Evolutionary conservation across 2,888 invertebrate genomes (phyloP).

Genomic region (Temnothorax ravouxi): DNA sequence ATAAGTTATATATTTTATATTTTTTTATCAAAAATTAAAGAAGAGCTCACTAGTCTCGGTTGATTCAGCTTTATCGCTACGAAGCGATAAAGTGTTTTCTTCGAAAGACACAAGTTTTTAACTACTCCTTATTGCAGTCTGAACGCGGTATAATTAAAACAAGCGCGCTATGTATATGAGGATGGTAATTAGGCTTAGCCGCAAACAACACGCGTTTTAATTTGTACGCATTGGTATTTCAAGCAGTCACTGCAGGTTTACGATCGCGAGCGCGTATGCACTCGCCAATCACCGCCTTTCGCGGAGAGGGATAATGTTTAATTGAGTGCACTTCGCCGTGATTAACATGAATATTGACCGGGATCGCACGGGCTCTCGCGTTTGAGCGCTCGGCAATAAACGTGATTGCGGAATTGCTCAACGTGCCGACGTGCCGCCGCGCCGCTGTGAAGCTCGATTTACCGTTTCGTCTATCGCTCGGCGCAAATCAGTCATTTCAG

Average conservation of each 20-base stretch:
- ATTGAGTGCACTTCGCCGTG: slow-evolving; percentile 72
- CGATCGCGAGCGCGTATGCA: slow-evolving; percentile 54
- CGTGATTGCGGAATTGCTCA: slow-evolving; percentile 80
- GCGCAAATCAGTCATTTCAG: background rate
- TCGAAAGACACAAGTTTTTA: background rate
- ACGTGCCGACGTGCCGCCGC: slow-evolving; percentile 60
- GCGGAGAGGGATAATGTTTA: slow-evolving; percentile 70
- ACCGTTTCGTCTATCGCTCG: slow-evolving; percentile 18
- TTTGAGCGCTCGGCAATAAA: slow-evolving; percentile 74
- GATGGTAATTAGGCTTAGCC: slow-evolving; percentile 57
- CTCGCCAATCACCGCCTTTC: slow-evolving; percentile 37
- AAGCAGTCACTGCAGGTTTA: slow-evolving; percentile 45
- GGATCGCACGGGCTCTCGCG: slow-evolving; percentile 66
- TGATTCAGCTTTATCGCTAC: background rate
- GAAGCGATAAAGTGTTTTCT: slow-evolving; percentile 11
- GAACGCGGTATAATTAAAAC: slow-evolving; percentile 50
- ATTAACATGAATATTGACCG: slow-evolving; percentile 76
- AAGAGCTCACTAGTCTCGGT: background rate
- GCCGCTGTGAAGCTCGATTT: slow-evolving; percentile 40
- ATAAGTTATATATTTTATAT: background rate
- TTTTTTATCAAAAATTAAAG: slow-evolving; percentile 12
- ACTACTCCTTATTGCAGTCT: background rate
- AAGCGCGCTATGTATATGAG: slow-evolving; percentile 24
- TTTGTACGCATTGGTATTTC: slow-evolving; percentile 59
- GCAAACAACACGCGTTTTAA: slow-evolving; percentile 57